A percentile compares a stretch with the other conserved stretches of the same genome.
These are phyloP conservation scores for Centropus unirufus DNA, from an alignment of 2,113 vertebrate genomes.

Conservation along the genomic window DNA sequence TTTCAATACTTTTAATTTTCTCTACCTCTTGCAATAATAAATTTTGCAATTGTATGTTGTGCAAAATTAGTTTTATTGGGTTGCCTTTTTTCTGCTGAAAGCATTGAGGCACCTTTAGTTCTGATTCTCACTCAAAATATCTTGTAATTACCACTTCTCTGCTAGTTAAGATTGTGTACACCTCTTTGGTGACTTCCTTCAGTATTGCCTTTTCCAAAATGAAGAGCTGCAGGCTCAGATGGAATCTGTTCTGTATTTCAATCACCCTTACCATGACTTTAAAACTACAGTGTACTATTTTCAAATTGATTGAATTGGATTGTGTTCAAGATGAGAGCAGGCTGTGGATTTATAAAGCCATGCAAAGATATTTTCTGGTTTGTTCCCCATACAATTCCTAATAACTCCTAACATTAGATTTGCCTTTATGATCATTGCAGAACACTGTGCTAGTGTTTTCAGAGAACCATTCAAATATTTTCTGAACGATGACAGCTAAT, in stretches of 20 bases:
- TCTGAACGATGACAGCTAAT: conserved; percentile 13
- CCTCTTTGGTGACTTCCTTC: not conserved
- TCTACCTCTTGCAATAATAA: not conserved
- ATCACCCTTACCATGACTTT: not conserved
- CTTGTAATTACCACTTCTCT: not conserved
- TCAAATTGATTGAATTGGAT: not conserved
- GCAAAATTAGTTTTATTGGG: not conserved
- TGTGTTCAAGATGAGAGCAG: not conserved
- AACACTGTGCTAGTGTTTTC: not conserved
- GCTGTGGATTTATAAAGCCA: not conserved
- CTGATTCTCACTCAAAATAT: not conserved
- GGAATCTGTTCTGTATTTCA: not conserved
- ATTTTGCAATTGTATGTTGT: not conserved
- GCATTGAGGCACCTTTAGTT: not conserved
- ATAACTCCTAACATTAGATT: not conserved
- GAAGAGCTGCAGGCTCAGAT: not conserved
- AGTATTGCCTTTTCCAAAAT: not conserved
- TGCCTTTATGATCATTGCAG: not conserved
- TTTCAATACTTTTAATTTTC: not conserved
- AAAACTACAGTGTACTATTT: not conserved
- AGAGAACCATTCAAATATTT: not conserved
- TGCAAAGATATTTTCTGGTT: not conserved
- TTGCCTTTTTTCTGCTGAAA: not conserved
- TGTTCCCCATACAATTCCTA: not conserved
- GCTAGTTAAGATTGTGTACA: not conserved